Percentiles rank a stretch among this genome's conserved stretches.
These are phyloP conservation scores for Allygus modestus DNA, from an alignment of 2,888 invertebrate genomes.

Conservation along the genomic window DNA sequence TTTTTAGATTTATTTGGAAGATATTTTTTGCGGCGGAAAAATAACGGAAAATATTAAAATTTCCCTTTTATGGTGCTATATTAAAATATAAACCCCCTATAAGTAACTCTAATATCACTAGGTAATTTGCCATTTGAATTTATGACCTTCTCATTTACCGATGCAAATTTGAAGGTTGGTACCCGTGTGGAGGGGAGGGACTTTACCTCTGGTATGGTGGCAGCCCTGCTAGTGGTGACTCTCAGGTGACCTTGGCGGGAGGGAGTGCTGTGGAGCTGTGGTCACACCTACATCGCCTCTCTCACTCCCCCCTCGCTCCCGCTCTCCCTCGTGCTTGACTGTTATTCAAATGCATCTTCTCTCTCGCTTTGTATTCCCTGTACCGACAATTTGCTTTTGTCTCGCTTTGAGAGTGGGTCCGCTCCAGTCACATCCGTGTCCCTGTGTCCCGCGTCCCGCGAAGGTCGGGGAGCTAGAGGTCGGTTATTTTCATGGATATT, in stretches of 20 bases:
- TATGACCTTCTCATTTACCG: no score
- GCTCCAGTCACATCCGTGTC: conserved; percentile 1
- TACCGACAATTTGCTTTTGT: conserved; percentile 45
- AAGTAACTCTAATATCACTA: no score
- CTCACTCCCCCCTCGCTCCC: conserved; percentile 24
- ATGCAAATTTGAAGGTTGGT: not conserved
- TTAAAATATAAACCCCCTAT: no score
- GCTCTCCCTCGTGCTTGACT: conserved; percentile 24
- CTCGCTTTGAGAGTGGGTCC: conserved; percentile 25
- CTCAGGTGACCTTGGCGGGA: conserved; percentile 30
- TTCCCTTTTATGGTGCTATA: no score
- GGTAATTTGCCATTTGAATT: no score
- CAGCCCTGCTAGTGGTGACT: conserved; percentile 30
- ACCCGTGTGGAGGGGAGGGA: conserved; percentile 32
- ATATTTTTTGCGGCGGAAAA: no score
- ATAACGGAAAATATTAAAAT: no score
- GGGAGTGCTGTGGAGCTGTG: conserved; percentile 10
- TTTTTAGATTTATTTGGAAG: no score
- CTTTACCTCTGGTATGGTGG: not conserved
- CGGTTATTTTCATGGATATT: conserved; percentile 2
- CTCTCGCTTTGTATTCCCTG: conserved; percentile 31
- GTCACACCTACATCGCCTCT: conserved; percentile 37
- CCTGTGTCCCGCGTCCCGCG: not conserved
- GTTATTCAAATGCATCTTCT: conserved; percentile 16
- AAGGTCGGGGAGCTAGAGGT: not conserved